Percentiles rank a stretch among this genome's conserved stretches.
These are phyloP conservation scores for Tyrophagus putrescentiae DNA, from an alignment of 1,140 invertebrate species.

Conservation along the genomic window DNA sequence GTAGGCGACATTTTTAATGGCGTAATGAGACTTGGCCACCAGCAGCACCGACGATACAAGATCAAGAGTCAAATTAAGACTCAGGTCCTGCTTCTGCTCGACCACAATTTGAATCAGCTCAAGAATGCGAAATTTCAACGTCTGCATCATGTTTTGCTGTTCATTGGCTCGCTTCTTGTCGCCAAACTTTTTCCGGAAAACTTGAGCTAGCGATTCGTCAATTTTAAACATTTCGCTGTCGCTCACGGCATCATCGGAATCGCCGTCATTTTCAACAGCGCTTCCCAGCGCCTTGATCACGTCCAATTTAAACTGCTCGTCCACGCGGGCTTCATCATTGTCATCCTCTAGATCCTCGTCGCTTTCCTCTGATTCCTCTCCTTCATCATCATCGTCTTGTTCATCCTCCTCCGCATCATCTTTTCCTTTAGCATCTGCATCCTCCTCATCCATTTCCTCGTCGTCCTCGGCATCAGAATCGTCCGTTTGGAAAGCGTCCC, in stretches of 20 bases:
- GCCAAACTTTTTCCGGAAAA: conserved; percentile 21
- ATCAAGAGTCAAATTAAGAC: not conserved
- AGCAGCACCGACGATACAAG: not conserved
- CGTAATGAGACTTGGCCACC: not conserved
- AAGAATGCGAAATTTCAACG: conserved; percentile 3
- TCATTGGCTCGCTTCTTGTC: conserved; percentile 12
- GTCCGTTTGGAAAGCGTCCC: not conserved
- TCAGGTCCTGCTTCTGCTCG: not conserved
- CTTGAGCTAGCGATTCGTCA: conserved; percentile 20
- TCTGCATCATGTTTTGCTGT: not conserved
- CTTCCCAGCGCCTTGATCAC: conserved; percentile 18
- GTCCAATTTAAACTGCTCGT: conserved; percentile 18
- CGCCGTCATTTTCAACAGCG: conserved; percentile 17
- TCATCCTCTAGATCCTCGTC: conserved; percentile 12
- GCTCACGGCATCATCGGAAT: conserved; percentile 13
- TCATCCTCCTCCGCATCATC: conserved; percentile 16
- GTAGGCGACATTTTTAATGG: not conserved
- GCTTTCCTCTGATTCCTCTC: conserved; percentile 9
- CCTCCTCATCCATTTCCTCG: conserved; percentile 19
- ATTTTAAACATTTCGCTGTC: conserved; percentile 23
- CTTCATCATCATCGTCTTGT: not conserved
- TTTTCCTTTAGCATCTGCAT: not conserved
- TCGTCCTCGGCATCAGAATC: conserved; percentile 22
- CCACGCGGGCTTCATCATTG: conserved; percentile 11
- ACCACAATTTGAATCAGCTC: conserved; percentile 13